Base-by-base conservation (phyloP, 1,140 invertebrate genomes). In the Archivesica marissinica region DNA sequence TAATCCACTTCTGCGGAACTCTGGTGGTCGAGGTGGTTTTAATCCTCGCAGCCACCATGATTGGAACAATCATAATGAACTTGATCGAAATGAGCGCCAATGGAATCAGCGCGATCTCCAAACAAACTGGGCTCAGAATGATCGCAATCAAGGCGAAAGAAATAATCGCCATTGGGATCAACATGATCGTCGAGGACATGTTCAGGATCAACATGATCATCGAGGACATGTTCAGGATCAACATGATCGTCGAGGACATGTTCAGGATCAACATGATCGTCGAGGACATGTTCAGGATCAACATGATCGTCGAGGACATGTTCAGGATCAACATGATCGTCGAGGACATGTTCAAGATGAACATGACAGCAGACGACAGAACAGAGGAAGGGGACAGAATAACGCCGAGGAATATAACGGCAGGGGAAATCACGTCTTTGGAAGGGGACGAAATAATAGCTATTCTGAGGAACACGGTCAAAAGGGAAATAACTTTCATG, bases 321-420 rank as follows among this genome's bases (percentile, higher is more conserved):
- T n/a, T 17, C 59, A 66, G 79, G 79, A 81, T 56, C 64, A 72
- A 30, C 68, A 81, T 72, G 79, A 79, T 66, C 56, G 61, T 15
- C 54, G 59, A 30, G 59, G 77, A 7, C 66, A 79, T 47, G 33
- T 44, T 33, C 15, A 28, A 15, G 38, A 44, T 64, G 61, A 79
- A 6, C 56, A 64, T 0, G 77, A 64, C 17, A 44, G 44, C 30
- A 44, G 59, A 44, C 39, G 70, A 13, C 9, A 38, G n/a, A n/a
- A 25, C 52, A 56, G 20, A 25, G 52, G 28, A 6, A 25, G 6
- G 3, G 52, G 28, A 7, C 52, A 23, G 44, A 47, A 11, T 47
- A 47, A 11, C 44, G 44, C 44, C 20, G 9, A 47, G 9, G 9
- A 47, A 47, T 9, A 47, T 47, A 47, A 47, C 44, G 9, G 20